Evolutionary conservation across 1,140 invertebrate genomes (phyloP), one percentile per base, ranked within the genome.

Genomic region (Telenomus remus): DNA sequence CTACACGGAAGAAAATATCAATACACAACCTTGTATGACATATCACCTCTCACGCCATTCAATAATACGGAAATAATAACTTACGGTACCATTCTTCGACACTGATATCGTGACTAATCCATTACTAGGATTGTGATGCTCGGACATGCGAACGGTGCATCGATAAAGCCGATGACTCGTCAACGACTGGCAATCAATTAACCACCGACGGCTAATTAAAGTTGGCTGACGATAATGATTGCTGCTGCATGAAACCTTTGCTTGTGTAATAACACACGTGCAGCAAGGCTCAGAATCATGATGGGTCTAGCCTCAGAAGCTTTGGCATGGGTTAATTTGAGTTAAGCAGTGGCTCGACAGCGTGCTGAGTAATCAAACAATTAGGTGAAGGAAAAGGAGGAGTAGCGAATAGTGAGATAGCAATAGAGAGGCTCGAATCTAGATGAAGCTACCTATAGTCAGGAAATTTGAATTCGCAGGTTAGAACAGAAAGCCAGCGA

Each of bases 291-390:
- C 63, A 56, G 65, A 61, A 73, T 78, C 72, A 73, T 73, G 75
- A 76, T 72, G 64, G 53, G 42, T 69, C 66, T 61, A 76, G 75
- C 63, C 34, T 71, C 71, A 51, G 70, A 79, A 78, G 81, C 82
- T 79, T 83, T 60, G 69, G 75, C 47, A 51, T 53, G 70, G 65
- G 76, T 76, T 85, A 87, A 85, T 87, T 87, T 82, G 82, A 86
- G 80, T 86, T 86, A 84, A 85, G 80, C 79, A 83, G 81, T 82
- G 78, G 83, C 78, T 82, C 84, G 84, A 82, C 80, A 80, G 64
- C 73, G 79, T 86, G 87, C 87, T 88, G 86, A 88, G 86, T 88
- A 87, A 88, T 88, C 87, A 87, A 87, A 88, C 86, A 88, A 88
- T 88, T 88, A 88, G 80, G 77, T 80, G 70, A 76, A 75, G 72